Conservation (phyloP, 2,113 vertebrate species). For the Hydrolagus affinis region DNA sequence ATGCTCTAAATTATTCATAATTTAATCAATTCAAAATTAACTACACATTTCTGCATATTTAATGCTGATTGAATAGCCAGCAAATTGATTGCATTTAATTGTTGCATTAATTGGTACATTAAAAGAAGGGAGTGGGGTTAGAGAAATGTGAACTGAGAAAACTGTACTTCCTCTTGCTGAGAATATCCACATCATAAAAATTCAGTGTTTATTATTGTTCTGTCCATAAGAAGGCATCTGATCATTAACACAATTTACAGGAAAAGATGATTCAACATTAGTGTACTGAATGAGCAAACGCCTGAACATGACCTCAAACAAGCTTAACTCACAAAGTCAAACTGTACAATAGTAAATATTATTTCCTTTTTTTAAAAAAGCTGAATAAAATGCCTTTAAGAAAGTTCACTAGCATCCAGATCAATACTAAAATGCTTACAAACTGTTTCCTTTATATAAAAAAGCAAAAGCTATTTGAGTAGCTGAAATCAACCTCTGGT, state of each 20-base stretch:
- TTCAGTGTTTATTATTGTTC: too few relatives aligned
- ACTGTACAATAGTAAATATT: too few relatives aligned
- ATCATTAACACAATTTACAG: not conserved
- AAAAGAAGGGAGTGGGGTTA: not conserved
- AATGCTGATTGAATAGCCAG: not conserved
- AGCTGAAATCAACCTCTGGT: not conserved
- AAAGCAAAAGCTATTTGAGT: not conserved
- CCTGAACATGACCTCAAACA: not conserved
- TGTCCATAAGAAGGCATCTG: not conserved
- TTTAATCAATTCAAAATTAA: not conserved
- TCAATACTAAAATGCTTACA: not conserved
- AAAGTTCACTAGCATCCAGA: not conserved
- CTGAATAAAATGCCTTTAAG: too few relatives aligned
- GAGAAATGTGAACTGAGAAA: not conserved
- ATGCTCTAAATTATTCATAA: conserved; percentile 15
- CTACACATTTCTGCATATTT: not conserved
- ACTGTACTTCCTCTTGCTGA: not conserved
- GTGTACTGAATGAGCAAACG: not conserved
- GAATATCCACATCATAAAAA: not conserved
- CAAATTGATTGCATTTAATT: not conserved
- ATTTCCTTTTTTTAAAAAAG: too few relatives aligned
- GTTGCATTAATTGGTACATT: not conserved
- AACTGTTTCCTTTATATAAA: not conserved
- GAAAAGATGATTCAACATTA: not conserved
- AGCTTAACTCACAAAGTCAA: not conserved